Conservation (phyloP, 2,888 invertebrate genomes). For the Dyspetes luteomarginatus region DNA sequence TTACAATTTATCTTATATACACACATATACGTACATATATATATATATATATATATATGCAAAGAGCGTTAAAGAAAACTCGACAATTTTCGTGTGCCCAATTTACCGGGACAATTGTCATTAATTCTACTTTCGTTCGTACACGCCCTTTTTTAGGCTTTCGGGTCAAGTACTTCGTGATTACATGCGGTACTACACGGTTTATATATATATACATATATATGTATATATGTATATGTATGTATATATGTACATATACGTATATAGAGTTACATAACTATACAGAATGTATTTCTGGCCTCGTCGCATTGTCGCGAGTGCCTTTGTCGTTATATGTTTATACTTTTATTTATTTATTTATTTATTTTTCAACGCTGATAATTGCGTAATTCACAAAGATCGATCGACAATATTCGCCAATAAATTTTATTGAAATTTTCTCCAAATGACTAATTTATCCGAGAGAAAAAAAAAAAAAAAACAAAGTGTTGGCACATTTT, state of each 20-base stretch:
- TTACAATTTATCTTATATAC: neutral
- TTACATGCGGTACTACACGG: neutral
- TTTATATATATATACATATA: neutral
- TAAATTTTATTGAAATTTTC: constrained; percentile 7
- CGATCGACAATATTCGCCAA: constrained; percentile 8
- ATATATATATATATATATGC: constrained; percentile 10
- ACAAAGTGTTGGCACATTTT: constrained; percentile 55
- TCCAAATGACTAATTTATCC: constrained; percentile 28
- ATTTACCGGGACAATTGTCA: neutral
- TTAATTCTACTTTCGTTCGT: constrained; percentile 11
- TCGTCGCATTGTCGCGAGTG: constrained; percentile 6
- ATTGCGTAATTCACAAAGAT: too few relatives aligned
- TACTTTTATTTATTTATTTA: neutral
- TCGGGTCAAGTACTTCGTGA: constrained; percentile 37
- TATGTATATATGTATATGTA: too few relatives aligned
- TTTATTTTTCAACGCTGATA: too few relatives aligned
- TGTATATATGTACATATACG: neutral
- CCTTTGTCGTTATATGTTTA: neutral
- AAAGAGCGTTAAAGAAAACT: constrained; percentile 4
- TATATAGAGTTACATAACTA: constrained; percentile 2
- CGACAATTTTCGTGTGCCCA: constrained; percentile 10
- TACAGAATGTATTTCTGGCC: constrained; percentile 9
- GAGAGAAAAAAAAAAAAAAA: constrained; percentile 42
- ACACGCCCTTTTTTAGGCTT: constrained; percentile 46
- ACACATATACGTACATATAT: constrained; percentile 12